These are phyloP conservation scores for Loxodonta africana DNA, from an alignment of 2,113 vertebrate species.

Conservation along the genomic window DNA sequence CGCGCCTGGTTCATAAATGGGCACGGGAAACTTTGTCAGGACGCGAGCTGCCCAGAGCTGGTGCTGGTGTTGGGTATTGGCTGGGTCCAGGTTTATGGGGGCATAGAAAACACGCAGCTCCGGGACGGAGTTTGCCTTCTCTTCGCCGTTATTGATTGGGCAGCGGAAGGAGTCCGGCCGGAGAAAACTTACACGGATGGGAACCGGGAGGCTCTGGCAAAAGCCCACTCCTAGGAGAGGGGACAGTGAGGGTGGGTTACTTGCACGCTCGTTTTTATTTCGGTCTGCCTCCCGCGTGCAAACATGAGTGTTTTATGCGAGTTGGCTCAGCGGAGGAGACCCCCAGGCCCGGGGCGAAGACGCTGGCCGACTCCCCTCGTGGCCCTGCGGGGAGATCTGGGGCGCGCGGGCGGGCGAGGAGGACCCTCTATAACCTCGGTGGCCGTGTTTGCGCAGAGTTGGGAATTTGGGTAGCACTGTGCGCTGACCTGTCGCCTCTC, in stretches of 20 bases:
- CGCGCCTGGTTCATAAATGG: conserved; percentile 75
- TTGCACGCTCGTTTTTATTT: conserved; percentile 45
- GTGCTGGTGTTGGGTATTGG: conserved; percentile 66
- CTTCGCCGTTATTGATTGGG: conserved; percentile 49
- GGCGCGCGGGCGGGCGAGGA: not conserved
- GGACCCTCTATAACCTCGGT: not conserved
- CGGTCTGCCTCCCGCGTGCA: conserved; percentile 35
- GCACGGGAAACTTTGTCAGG: conserved; percentile 87
- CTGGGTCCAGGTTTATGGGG: conserved; percentile 61
- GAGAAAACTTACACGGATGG: conserved; percentile 76
- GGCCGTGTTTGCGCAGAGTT: conserved; percentile 43
- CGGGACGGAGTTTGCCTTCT: conserved; percentile 67
- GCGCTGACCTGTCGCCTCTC: conserved; percentile 56
- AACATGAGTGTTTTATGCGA: conserved; percentile 57
- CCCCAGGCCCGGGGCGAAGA: conserved; percentile 11
- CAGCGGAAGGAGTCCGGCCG: conserved; percentile 55
- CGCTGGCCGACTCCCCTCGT: not conserved
- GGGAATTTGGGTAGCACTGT: conserved; percentile 36
- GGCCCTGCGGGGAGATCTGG: not conserved
- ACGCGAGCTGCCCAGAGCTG: conserved; percentile 71
- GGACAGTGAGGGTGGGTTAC: conserved; percentile 50
- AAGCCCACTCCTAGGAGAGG: conserved; percentile 58
- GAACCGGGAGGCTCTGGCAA: not conserved
- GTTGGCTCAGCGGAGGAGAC: conserved; percentile 62
- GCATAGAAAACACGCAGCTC: conserved; percentile 64